Evolutionary conservation across 2,113 vertebrate genomes (phyloP).

Genomic region (Phaethornis superciliosus): DNA sequence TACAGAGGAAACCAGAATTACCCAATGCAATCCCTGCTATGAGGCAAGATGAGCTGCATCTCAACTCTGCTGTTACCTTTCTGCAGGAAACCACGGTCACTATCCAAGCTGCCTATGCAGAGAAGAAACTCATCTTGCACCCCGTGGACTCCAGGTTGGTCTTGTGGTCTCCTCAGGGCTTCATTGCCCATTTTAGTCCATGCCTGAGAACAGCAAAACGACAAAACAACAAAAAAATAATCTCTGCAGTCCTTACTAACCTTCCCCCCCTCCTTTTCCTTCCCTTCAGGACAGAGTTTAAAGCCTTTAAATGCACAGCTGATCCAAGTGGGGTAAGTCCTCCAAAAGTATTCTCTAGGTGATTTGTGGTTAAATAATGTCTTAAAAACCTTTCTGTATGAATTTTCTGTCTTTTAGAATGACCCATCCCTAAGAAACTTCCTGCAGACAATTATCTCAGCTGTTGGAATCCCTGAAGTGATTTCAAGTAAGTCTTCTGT

Average conservation of each 20-base stretch:
- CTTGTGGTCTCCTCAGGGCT: not conserved
- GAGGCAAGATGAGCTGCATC: not conserved
- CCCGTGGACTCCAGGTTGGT: slow-evolving; percentile 67
- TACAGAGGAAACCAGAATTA: not conserved
- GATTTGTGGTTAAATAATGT: not conserved
- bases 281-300: slow-evolving; percentile 38
- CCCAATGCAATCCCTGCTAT: not conserved
- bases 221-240: not conserved
- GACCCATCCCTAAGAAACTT: slow-evolving; percentile 56
- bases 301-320: slow-evolving; percentile 32
- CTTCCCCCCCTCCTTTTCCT: not conserved
- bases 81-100: slow-evolving; percentile 35
- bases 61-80: not conserved
- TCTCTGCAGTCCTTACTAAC: not conserved
- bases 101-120: slow-evolving; percentile 75
- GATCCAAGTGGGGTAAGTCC: slow-evolving; percentile 46
- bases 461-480: slow-evolving; percentile 81
- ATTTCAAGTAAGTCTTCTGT: slow-evolving; percentile 75
- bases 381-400: not conserved
- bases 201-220: not conserved
- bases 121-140: slow-evolving; percentile 78
- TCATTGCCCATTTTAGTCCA: not conserved
- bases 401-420: slow-evolving; percentile 45
- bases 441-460: slow-evolving; percentile 72
- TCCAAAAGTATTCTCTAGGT: not conserved